phyloP scores from a whole-genome alignment of 2,888 invertebrate genomes.

The Drosophila meridiana region DNA sequence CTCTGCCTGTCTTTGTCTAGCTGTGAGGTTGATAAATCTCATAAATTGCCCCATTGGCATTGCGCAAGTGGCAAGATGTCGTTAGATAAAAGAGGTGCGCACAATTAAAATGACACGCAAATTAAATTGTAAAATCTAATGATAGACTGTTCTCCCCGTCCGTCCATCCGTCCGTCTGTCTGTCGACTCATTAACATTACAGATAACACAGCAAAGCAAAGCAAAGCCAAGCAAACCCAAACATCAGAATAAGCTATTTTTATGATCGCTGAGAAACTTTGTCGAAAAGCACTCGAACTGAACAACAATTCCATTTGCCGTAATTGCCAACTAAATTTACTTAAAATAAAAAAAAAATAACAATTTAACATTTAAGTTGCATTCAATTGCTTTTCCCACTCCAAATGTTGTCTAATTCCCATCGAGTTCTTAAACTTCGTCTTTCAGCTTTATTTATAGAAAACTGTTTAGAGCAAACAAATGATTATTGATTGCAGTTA shows the following conservation, averaged over 20 bases:
- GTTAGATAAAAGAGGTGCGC: conserved; percentile 42
- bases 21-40: conserved; percentile 33
- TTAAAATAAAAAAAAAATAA: not conserved
- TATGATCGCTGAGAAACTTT: conserved; percentile 32
- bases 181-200: conserved; percentile 45
- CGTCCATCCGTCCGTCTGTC: not conserved
- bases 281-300: conserved; percentile 6
- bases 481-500: not conserved
- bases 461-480: not conserved
- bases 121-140: conserved; percentile 66
- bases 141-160: conserved; percentile 1
- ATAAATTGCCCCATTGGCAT: conserved; percentile 54
- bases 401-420: not conserved
- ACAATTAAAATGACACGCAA: conserved; percentile 58
- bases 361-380: not conserved
- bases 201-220: conserved; percentile 17
- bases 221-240: not conserved
- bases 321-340: not conserved
- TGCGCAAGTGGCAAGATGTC: conserved; percentile 45
- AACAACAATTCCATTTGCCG: not conserved
- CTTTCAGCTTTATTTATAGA: not conserved
- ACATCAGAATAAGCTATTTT: conserved; percentile 2
- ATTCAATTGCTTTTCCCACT: too few relatives aligned
- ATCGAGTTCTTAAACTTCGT: not conserved
- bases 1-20: not conserved